Evolutionary conservation across 2,797 vertebrate genomes (phyloP), one percentile per base, ranked within the genome.

Genomic region (Pterois miles): DNA sequence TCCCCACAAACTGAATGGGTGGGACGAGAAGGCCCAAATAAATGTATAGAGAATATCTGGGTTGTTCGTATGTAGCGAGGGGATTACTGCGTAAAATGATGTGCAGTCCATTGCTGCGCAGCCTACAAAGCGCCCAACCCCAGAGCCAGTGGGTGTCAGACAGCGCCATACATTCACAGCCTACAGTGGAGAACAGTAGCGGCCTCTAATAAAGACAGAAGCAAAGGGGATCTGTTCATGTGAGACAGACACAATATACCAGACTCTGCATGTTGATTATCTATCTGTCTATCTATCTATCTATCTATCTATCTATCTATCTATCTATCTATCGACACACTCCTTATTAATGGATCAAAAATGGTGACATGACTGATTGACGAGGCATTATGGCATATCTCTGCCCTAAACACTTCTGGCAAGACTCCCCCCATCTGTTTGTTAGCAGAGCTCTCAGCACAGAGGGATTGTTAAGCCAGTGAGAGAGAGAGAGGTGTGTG

Each of bases 21-120:
- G 89, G 89, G 76, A 89, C 87, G 65, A 71, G 73, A 72, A 82
- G 86, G 88, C 83, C 80, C 79, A 74, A 82, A 83, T 67, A 71
- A 82, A 93, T 58, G 80, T 74, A 83, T 40, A 69, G 74, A 69
- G 65, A 82, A 88, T 76, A 86, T 78, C 67, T 78, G 81, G 79
- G 73, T 76, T 84, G 82, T 78, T 85, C 40, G 76, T 52, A 56
- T 71, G 80, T 77, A 85, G 76, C 71, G 70, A 85, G 86, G 78
- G 86, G 86, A 91, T 91, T 92, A 91, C 88, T 91, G 90, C 92
- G 86, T 92, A 89, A 84, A 91, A 93, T 87, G 88, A 91, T 93
- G 88, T 90, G 92, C 90, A 83, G 86, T 86, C 88, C 80, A 11
- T 78, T 81, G 91, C 89, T 93, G 91, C 92, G 91, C 91, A 92